These are phyloP conservation scores for Drosophila quinaria DNA, from an alignment of 2,888 invertebrate species.

Conservation along the genomic window DNA sequence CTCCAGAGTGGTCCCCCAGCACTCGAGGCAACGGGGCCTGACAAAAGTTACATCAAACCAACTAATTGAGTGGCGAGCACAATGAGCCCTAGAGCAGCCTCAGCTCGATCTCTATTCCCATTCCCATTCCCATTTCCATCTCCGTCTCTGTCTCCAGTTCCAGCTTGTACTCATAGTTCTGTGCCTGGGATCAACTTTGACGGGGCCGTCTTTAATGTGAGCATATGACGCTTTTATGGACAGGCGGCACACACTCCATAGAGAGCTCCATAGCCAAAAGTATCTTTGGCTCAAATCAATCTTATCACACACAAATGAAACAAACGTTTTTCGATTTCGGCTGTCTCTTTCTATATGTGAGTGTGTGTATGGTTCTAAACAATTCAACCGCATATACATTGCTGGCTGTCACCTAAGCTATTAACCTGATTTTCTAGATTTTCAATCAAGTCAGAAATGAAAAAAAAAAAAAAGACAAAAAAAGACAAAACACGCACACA, in stretches of 20 bases:
- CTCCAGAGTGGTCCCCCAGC: conserved; percentile 38
- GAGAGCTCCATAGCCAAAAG: conserved; percentile 28
- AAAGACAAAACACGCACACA: conserved; percentile 66
- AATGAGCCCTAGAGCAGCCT: conserved; percentile 64
- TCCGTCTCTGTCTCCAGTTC: background rate
- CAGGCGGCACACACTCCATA: conserved; percentile 42
- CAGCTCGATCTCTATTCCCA: background rate
- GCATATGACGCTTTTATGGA: conserved; percentile 65
- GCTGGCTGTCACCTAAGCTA: conserved; percentile 83
- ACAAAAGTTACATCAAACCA: conserved; percentile 79
- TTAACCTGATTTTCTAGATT: conserved; percentile 84
- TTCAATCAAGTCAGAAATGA: conserved; percentile 80
- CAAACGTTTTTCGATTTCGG: conserved; percentile 48
- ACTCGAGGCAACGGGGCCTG: conserved; percentile 51
- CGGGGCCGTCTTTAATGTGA: conserved; percentile 71
- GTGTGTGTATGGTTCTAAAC: conserved; percentile 61
- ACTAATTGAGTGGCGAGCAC: conserved; percentile 79
- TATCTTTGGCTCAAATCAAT: conserved; percentile 77
- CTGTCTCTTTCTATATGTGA: conserved; percentile 2
- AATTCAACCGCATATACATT: conserved; percentile 81
- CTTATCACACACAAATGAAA: conserved; percentile 69
- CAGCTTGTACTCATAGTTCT: conserved; percentile 31
- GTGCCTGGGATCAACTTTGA: conserved; percentile 39
- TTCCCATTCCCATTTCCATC: background rate
- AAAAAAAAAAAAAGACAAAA: conserved; percentile 1